These are phyloP conservation scores for Diceros bicornis DNA, from an alignment of 2,797 vertebrate species.

Conservation along the genomic window DNA sequence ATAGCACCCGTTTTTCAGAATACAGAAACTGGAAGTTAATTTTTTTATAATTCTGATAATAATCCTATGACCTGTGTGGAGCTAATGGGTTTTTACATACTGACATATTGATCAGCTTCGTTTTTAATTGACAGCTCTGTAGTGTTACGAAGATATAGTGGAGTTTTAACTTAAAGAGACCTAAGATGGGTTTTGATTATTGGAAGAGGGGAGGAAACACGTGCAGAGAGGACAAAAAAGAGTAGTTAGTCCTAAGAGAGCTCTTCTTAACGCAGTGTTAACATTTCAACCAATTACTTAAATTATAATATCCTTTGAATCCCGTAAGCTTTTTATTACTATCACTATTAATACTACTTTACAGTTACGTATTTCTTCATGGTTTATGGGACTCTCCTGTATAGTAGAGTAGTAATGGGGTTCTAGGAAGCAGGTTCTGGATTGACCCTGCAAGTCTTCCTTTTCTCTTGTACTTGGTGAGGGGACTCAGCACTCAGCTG, in stretches of 20 bases:
- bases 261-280: background rate
- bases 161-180: conserved; percentile 52
- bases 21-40: background rate
- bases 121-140: conserved; percentile 8
- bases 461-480: background rate
- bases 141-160: background rate
- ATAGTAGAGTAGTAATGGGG: background rate
- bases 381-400: background rate
- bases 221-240: background rate
- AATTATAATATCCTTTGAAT: background rate
- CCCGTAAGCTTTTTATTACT: background rate
- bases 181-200: conserved; percentile 39
- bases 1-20: background rate
- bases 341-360: background rate
- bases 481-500: background rate
- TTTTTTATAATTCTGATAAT: background rate
- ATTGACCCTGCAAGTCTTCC: background rate
- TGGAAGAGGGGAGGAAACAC: background rate
- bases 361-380: background rate
- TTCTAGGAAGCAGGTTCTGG: background rate
- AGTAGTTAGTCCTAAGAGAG: background rate
- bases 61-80: background rate
- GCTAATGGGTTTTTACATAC: background rate
- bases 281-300: background rate
- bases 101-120: background rate